Conservation (phyloP, 2,888 invertebrate species). For the Pyrrhia umbra region DNA sequence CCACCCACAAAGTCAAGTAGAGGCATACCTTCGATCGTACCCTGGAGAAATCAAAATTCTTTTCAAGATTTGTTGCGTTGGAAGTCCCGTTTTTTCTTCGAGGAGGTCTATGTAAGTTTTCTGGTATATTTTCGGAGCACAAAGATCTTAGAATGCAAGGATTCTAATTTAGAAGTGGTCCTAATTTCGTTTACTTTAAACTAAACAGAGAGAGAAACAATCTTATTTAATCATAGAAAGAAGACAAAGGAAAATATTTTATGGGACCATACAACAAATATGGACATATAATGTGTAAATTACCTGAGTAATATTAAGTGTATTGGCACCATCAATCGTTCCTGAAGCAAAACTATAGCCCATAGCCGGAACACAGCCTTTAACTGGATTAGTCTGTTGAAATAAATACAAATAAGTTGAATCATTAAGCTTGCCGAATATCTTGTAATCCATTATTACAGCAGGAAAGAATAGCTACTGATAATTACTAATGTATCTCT, state of each 20-base stretch:
- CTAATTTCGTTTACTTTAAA: no score
- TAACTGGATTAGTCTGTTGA: conserved; percentile 85
- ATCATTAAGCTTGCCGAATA: background rate
- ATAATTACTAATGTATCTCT: no score
- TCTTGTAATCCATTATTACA: background rate
- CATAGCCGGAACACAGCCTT: conserved; percentile 94
- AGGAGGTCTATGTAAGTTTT: no score
- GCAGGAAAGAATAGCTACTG: no score
- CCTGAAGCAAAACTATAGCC: conserved; percentile 97
- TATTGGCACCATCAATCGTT: conserved; percentile 94
- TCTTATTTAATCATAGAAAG: no score
- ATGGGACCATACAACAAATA: background rate
- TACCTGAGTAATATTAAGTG: conserved; percentile 93
- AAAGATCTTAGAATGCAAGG: no score
- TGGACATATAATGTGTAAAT: background rate
- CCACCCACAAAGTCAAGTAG: conserved; percentile 93
- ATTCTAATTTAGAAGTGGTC: no score
- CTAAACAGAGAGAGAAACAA: no score
- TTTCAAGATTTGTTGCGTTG: no score
- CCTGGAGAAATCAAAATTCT: conserved; percentile 79
- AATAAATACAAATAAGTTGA: background rate
- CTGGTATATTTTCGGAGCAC: no score
- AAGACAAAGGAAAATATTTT: background rate
- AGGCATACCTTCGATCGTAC: conserved; percentile 91
- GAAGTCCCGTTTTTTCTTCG: no score